Base-by-base conservation (phyloP, 2,797 vertebrate species). In the Allobates femoralis region DNA sequence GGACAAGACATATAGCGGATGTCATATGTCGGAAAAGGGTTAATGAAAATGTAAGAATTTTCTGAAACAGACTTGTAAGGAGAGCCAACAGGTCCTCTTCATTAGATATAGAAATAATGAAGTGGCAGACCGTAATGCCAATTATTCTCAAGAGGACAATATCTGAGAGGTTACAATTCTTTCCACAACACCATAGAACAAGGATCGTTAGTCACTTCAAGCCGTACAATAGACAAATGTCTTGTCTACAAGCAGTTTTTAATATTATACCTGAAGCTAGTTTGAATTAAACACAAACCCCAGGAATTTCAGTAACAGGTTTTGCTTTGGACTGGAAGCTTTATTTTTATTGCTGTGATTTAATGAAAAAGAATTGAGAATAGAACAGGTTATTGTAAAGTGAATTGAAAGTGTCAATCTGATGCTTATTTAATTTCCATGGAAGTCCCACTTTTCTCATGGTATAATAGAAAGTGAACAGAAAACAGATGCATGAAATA, bases 401-500 rank as follows among this genome's bases (percentile, higher is more conserved):
- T 21, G 53, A 14, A 60, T 73, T 69, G 4, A 41, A 83, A 56
- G 16, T 67, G n/a, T n/a, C 66, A 73, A 19, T 74, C 67, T 19
- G n/a, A 58, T 56, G 19, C 53, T 55, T 83, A 64, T 77, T 62
- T 77, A 55, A 41, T 67, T 55, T 77, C 21, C 26, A 21, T 14
- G 18, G 51, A 82, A 30, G 21, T 84, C 60, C 28, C 19, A 32
- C 56, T 55, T n/a, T 71, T 66, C 60, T 76, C n/a, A 78, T 78
- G 78, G 46, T 34, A 56, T 53, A 50, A 83, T 46, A 83, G 34
- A 51, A 71, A 16, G 64, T 79, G 76, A 62, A 60, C 30, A 37
- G 18, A 11, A 69, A 79, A 79, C 26, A 62, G 28, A 21, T 32
- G 30, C 76, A 74, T 84, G 46, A 53, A 79, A 50, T 50, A 15